Evolutionary conservation across 2,797 vertebrate genomes (phyloP).

Genomic region (Clarias fuscus): DNA sequence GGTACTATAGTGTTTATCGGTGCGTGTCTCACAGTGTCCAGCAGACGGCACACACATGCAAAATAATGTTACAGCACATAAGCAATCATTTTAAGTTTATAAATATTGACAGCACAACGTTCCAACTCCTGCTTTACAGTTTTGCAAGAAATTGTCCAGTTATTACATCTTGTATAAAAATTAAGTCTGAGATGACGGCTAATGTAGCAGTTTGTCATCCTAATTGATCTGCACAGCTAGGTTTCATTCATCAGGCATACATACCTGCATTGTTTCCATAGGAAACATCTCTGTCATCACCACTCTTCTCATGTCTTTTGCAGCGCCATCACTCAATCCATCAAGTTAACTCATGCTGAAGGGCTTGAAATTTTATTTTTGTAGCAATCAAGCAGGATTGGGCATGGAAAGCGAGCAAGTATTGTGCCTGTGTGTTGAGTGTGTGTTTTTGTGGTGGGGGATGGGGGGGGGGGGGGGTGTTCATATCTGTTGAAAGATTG

Average conservation of each 20-base stretch:
- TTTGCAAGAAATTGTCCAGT: background rate
- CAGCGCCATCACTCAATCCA: slow-evolving; percentile 48
- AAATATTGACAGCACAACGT: no score
- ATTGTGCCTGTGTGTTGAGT: slow-evolving; percentile 52
- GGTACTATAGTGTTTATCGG: no score
- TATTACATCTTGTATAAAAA: background rate
- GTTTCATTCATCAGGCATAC: slow-evolving; percentile 36
- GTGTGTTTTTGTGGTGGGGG: background rate
- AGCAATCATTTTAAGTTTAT: no score
- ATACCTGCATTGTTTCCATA: slow-evolving; percentile 33
- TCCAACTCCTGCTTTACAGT: no score
- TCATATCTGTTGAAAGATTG: slow-evolving; percentile 38
- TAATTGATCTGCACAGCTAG: slow-evolving; percentile 1
- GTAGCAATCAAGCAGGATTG: slow-evolving; percentile 52
- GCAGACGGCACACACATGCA: no score
- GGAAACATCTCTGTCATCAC: slow-evolving; percentile 26
- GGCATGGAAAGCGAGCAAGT: slow-evolving; percentile 41
- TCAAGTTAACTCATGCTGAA: slow-evolving; percentile 51
- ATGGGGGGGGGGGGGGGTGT: slow-evolving; percentile 6
- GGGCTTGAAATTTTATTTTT: slow-evolving; percentile 54
- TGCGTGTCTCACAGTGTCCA: no score
- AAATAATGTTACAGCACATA: no score
- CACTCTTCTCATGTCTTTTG: slow-evolving; percentile 22
- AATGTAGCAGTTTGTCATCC: background rate
- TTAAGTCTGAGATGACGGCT: background rate